Conservation (phyloP, 2,797 vertebrate species). For the Sebastiscus tertius region DNA sequence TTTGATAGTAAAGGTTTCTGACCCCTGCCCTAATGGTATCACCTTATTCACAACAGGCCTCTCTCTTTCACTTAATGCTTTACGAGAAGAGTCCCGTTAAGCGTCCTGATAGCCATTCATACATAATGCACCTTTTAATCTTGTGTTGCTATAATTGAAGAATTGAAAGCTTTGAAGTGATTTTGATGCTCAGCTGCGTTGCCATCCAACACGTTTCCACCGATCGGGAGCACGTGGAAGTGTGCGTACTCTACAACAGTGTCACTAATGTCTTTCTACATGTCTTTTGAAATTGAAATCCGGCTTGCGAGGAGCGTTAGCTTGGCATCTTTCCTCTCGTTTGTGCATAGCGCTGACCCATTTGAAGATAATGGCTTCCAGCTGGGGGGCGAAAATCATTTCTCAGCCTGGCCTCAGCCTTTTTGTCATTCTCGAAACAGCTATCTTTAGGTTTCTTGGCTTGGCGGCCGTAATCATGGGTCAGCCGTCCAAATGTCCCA, state of each 20-base stretch:
- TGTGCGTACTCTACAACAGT: not conserved
- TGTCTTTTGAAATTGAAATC: constrained; percentile 12
- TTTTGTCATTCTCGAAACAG: not conserved
- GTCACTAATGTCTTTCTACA: not conserved
- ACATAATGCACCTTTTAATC: not conserved
- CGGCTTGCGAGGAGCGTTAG: not conserved
- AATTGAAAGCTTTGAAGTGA: not conserved
- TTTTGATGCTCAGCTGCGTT: no score
- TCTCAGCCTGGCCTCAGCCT: not conserved
- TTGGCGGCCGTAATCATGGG: not conserved
- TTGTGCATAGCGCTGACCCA: not conserved
- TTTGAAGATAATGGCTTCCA: constrained; percentile 19
- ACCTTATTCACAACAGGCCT: no score
- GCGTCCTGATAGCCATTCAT: not conserved
- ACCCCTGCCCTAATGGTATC: no score
- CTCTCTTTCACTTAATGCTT: no score
- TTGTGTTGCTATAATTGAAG: not conserved
- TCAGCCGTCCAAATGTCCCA: not conserved
- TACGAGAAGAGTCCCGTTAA: not conserved
- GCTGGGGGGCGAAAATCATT: not conserved
- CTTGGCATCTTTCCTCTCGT: not conserved
- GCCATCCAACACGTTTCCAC: not conserved
- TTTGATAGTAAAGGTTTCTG: no score
- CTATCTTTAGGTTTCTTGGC: not conserved
- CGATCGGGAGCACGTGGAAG: not conserved